Conservation (phyloP, 2,113 vertebrate genomes). For the Sinocyclocheilus anophthalmus region DNA sequence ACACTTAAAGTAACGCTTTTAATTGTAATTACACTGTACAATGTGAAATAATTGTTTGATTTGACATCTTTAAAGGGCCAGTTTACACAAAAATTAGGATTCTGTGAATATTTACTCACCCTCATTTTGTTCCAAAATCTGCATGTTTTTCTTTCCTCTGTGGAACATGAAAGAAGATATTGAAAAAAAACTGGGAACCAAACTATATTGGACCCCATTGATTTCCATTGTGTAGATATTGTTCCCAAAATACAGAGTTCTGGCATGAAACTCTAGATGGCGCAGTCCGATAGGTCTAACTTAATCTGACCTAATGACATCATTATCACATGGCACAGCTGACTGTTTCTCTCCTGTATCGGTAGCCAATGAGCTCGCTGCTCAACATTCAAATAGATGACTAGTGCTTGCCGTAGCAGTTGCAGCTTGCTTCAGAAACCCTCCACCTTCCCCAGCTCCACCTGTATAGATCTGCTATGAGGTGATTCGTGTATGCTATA, state of each 20-base stretch:
- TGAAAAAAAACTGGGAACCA: background rate
- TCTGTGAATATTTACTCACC: background rate
- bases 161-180: background rate
- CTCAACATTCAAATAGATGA: no score
- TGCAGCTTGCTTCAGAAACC: no score
- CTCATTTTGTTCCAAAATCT: background rate
- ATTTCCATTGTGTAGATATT: background rate
- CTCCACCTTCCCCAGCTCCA: no score
- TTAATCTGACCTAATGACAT: no score
- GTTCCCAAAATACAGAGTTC: background rate
- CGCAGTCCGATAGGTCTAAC: no score
- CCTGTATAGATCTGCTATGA: no score
- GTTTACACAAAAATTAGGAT: background rate
- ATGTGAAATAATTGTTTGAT: background rate
- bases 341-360: no score
- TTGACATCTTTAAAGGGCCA: background rate
- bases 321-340: no score
- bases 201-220: background rate
- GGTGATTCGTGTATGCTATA: no score
- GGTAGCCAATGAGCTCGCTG: no score
- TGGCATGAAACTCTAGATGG: no score
- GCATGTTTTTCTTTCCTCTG: background rate
- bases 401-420: no score
- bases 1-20: background rate
- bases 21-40: constrained; percentile 4